Evolutionary conservation across 37 sponge, comb jelly and placozoan species (phyloP).

Genomic region (Chondrosia reniformis): DNA sequence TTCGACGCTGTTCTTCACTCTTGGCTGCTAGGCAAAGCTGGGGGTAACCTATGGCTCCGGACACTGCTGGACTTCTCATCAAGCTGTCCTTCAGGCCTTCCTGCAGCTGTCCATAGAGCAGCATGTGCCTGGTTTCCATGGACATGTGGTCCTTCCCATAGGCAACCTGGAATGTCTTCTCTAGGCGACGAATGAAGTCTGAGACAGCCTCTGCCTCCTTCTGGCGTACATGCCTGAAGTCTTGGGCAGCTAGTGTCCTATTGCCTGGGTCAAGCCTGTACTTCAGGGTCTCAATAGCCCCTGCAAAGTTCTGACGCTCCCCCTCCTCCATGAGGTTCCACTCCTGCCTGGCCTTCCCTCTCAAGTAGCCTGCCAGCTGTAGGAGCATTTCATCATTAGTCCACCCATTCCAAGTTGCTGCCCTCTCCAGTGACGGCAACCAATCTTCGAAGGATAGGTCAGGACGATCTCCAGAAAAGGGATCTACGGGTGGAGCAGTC

Average conservation of each 20-base stretch:
- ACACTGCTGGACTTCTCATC: background rate
- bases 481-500: no score
- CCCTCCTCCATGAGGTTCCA: no score
- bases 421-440: no score
- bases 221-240: constrained; percentile 23
- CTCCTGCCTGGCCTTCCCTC: constrained; percentile 36
- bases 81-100: background rate
- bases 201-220: constrained; percentile 15
- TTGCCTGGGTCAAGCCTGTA: constrained; percentile 25
- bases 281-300: background rate
- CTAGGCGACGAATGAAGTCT: no score
- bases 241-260: no score
- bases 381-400: no score
- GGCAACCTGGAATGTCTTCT: constrained; percentile 28
- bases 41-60: background rate
- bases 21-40: constrained; percentile 9
- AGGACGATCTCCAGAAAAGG: constrained; percentile 33
- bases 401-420: no score
- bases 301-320: background rate
- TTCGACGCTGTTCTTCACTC: constrained; percentile 17
- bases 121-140: constrained; percentile 14
- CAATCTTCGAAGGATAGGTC: constrained; percentile 31
- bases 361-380: no score
- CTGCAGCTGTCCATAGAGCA: no score
- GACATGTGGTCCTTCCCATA: constrained; percentile 33